phyloP scores from a whole-genome alignment of 2,888 invertebrate genomes.

The Portevinia maculata region DNA sequence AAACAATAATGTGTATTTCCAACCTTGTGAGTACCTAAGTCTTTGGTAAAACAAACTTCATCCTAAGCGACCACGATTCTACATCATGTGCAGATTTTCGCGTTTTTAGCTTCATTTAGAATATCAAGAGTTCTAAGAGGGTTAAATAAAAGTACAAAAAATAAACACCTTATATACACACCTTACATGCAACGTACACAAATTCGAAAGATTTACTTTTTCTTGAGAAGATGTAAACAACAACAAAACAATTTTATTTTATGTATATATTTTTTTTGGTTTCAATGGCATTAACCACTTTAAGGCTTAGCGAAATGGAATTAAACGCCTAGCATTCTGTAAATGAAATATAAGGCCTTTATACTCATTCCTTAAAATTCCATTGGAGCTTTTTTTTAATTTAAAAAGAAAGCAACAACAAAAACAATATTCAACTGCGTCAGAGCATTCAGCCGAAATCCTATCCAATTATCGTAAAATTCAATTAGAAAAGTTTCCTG shows the following conservation, averaged over 20 bases:
- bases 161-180: neutral
- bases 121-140: no score
- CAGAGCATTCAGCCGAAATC: constrained; percentile 53
- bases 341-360: constrained; percentile 46
- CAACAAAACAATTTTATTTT: constrained; percentile 24
- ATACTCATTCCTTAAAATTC: constrained; percentile 8
- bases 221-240: constrained; percentile 18
- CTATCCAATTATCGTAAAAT: constrained; percentile 61
- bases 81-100: no score
- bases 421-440: constrained; percentile 44
- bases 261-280: neutral
- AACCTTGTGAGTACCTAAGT: no score
- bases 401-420: constrained; percentile 19
- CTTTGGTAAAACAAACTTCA: no score
- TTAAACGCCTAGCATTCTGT: constrained; percentile 60
- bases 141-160: no score
- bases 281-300: constrained; percentile 48
- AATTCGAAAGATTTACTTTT: constrained; percentile 21
- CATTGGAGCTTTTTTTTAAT: constrained; percentile 39
- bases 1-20: no score
- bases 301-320: constrained; percentile 56
- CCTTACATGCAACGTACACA: neutral
- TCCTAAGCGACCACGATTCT: no score
- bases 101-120: no score
- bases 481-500: constrained; percentile 61